Evolutionary conservation across 2,113 vertebrate genomes (phyloP), one percentile per base, ranked within the genome.

Genomic region (Chelonoidis abingdonii): DNA sequence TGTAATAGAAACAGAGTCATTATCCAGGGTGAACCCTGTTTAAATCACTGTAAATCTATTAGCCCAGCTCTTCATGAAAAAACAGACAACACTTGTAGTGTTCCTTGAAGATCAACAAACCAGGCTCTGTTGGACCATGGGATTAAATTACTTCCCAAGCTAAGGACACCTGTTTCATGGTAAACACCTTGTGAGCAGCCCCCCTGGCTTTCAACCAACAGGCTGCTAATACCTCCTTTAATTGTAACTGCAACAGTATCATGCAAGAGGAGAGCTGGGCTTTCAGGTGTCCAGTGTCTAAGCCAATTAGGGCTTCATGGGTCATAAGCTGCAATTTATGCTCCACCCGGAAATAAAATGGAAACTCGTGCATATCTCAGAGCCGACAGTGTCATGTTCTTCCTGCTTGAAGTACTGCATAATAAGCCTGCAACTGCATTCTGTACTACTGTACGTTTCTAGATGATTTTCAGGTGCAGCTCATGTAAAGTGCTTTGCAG

Each of bases 71-170:
- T 97, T 97, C 93, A 95, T 97, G 93, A 95, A 93, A 97, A 97
- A 97, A 95, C 89, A 97, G 87, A 92, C 93, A 85, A 92, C 96
- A 91, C 31, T 35, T 35, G n/a, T 80, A 84, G 87, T 57, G 92
- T 97, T 25, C 92, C 95, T 92, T 95, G 95, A 95, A 91, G 86
- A 92, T 94, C 97, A 97, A 86, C 87, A 95, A 95, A 72, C 90
- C 85, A 92, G 95, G 94, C 94, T 96, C 96, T 97, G 92, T 97
- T 95, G 96, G 95, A 93, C 89, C 31, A 41, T 79, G 57, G 57
- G 89, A 87, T 79, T 96, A 95, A 65, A 96, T 96, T 97, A 89
- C 86, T 94, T 97, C 72, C 93, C 96, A 97, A 91, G 86, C 75
- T 88, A 90, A 93, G 78, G 47, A 78, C 84, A 85, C 89, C 90